Evolutionary conservation across 2,888 invertebrate species (phyloP).

Genomic region (Philhelius pedissequus): DNA sequence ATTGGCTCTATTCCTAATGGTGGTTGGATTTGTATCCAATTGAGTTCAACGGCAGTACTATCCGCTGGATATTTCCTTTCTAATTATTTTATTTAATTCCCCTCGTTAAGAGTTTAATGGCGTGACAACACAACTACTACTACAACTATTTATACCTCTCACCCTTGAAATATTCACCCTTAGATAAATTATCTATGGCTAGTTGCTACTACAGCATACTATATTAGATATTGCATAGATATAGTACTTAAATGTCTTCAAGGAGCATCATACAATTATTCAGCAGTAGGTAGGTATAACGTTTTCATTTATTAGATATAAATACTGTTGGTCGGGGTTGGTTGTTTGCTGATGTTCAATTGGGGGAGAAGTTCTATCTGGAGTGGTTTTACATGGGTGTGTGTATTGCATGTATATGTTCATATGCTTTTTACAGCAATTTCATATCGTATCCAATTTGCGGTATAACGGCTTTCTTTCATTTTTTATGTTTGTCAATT

Average conservation of each 20-base stretch:
- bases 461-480: conserved; percentile 71
- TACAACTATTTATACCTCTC: neutral
- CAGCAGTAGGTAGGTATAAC: conserved; percentile 74
- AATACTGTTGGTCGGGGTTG: conserved; percentile 74
- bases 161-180: neutral
- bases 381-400: conserved; percentile 8
- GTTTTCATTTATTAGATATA: conserved; percentile 76
- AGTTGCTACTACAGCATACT: neutral
- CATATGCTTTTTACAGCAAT: conserved; percentile 76
- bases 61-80: conserved; percentile 69
- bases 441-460: conserved; percentile 79
- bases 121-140: conserved; percentile 71
- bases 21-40: conserved; percentile 62
- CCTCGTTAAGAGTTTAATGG: conserved; percentile 78
- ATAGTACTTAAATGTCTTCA: conserved; percentile 45
- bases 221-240: neutral
- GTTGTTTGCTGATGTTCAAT: conserved; percentile 39
- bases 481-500: conserved; percentile 36
- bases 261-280: conserved; percentile 77
- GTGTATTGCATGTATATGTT: neutral
- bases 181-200: neutral
- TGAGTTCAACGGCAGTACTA: conserved; percentile 50
- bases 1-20: conserved; percentile 62
- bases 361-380: conserved; percentile 33
- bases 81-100: conserved; percentile 79